These are phyloP conservation scores for Euura saliciscinereae DNA, from an alignment of 1,140 invertebrate genomes.

Conservation along the genomic window DNA sequence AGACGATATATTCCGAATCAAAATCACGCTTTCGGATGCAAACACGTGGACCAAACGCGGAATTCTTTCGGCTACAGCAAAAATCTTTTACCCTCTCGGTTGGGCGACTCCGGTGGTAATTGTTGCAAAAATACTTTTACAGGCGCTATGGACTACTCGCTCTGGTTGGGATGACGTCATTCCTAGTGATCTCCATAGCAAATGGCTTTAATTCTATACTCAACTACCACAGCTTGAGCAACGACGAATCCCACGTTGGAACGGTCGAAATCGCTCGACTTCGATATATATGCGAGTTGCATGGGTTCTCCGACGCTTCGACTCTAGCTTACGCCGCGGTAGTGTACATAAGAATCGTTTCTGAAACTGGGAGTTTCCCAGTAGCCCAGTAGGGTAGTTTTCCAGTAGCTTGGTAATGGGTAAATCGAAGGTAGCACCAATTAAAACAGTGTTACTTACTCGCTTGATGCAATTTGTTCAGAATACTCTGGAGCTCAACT, in stretches of 20 bases:
- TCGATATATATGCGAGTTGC: slow-evolving; percentile 13
- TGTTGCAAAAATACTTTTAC: slow-evolving; percentile 13
- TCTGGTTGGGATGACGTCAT: no score
- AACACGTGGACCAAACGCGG: slow-evolving; percentile 29
- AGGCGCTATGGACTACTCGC: no score
- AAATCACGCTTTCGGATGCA: no score
- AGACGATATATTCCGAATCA: no score
- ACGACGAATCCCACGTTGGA: no score
- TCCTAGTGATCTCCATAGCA: no score
- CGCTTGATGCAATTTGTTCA: background rate
- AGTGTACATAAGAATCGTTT: slow-evolving; percentile 18
- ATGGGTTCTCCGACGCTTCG: slow-evolving; percentile 38
- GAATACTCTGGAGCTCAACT: no score
- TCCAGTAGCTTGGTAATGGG: slow-evolving; percentile 15
- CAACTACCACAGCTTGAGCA: no score
- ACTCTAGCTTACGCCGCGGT: slow-evolving; percentile 30
- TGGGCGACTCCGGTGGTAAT: slow-evolving; percentile 38
- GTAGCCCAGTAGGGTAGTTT: slow-evolving; percentile 10
- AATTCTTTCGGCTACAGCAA: slow-evolving; percentile 40
- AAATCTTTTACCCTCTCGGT: slow-evolving; percentile 45
- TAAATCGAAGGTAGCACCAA: slow-evolving; percentile 31
- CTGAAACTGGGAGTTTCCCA: background rate
- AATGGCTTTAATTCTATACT: no score
- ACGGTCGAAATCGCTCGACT: no score
- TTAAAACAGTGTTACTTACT: slow-evolving; percentile 13